These are phyloP conservation scores for Gari tellinella DNA, from an alignment of 2,888 invertebrate genomes.

Conservation along the genomic window DNA sequence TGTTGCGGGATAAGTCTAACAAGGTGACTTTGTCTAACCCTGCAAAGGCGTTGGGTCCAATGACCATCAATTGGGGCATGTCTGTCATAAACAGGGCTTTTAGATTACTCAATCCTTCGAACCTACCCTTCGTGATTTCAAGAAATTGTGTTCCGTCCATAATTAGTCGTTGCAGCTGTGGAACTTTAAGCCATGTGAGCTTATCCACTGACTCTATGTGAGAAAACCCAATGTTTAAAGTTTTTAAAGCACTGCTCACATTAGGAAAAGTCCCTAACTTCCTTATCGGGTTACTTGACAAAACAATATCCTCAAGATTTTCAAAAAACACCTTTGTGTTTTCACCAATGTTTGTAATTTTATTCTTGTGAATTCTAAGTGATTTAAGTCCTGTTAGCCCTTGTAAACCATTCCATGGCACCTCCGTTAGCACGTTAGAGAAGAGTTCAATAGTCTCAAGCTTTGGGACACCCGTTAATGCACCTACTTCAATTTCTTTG, in stretches of 20 bases:
- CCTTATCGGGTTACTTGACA: constrained; percentile 37
- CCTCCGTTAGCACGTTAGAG: constrained; percentile 20
- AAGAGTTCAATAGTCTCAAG: constrained; percentile 31
- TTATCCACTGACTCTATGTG: constrained; percentile 2
- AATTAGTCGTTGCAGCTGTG: constrained; percentile 6
- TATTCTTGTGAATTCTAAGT: constrained; percentile 23
- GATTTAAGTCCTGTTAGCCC: background rate
- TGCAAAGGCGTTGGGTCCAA: constrained; percentile 37
- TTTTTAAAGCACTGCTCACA: constrained; percentile 24
- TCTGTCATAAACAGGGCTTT: constrained; percentile 18
- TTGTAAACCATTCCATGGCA: constrained; percentile 26
- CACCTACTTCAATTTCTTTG: constrained; percentile 16
- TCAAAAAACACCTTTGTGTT: constrained; percentile 5
- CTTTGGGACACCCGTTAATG: constrained; percentile 19
- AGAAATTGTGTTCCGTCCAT: constrained; percentile 20
- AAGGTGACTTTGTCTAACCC: constrained; percentile 14
- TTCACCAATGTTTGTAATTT: constrained; percentile 28
- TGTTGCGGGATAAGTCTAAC: constrained; percentile 25
- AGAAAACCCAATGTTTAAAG: constrained; percentile 34
- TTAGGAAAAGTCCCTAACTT: constrained; percentile 32
- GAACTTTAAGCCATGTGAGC: constrained; percentile 29
- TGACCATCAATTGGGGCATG: constrained; percentile 14
- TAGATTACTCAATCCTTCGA: constrained; percentile 27
- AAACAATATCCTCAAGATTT: constrained; percentile 26
- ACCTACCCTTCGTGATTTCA: constrained; percentile 28